phyloP scores from a whole-genome alignment of 1,140 invertebrate genomes.

The Plutomurus gul region DNA sequence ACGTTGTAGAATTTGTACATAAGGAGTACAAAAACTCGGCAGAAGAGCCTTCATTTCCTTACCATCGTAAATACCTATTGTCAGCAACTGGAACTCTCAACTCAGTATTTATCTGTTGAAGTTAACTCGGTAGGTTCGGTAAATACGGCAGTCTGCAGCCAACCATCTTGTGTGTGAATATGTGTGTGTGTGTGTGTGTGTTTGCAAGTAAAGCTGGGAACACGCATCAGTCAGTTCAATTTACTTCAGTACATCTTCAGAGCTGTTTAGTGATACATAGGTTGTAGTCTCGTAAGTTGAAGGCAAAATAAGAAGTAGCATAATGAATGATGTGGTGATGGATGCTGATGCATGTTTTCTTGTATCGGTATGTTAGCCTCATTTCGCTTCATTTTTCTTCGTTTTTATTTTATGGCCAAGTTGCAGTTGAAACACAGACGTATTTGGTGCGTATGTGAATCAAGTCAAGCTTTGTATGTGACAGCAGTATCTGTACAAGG shows the following conservation, averaged over 20 bases:
- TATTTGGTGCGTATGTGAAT: too few species aligned
- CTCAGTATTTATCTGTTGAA: conserved; percentile 13
- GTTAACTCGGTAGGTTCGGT: conserved; percentile 18
- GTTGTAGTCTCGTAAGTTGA: too few species aligned
- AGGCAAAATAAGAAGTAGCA: background rate
- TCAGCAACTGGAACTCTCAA: conserved; percentile 7
- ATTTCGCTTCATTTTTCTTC: background rate
- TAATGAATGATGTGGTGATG: conserved; percentile 22
- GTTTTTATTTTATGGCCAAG: background rate
- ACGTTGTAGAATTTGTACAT: background rate
- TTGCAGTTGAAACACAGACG: background rate
- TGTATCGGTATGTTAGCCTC: background rate
- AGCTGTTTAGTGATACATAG: too few species aligned
- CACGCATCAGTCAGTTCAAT: too few species aligned
- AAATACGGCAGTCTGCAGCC: too few species aligned
- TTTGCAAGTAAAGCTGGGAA: too few species aligned
- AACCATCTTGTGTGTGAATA: too few species aligned
- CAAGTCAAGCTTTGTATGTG: too few species aligned
- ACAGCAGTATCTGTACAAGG: too few species aligned
- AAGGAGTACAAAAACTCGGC: background rate
- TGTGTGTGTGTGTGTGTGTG: too few species aligned
- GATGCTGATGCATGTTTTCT: conserved; percentile 17
- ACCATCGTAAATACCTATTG: conserved; percentile 2
- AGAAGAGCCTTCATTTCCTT: conserved; percentile 15
- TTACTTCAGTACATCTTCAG: too few species aligned